Evolutionary conservation across 2,113 vertebrate species (phyloP).

Genomic region (Prolemur simus): DNA sequence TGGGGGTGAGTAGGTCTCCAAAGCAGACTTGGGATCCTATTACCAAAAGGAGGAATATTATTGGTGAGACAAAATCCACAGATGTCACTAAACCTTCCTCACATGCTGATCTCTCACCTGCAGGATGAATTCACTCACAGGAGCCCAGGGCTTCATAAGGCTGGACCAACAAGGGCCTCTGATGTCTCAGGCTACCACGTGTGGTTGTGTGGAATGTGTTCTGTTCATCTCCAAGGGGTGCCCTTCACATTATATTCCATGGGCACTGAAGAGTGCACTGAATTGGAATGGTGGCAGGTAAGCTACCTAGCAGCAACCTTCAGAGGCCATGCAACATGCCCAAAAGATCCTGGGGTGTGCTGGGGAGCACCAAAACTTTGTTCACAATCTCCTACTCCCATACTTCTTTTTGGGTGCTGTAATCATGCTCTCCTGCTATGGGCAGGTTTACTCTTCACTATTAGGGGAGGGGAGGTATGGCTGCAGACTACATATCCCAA

Average conservation of each 20-base stretch:
- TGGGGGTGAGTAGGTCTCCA: background rate
- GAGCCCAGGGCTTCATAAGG: background rate
- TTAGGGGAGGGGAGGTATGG: background rate
- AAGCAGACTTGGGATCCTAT: background rate
- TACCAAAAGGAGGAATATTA: background rate
- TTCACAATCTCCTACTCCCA: background rate
- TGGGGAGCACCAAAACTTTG: background rate
- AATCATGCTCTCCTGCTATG: background rate
- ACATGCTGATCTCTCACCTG: background rate
- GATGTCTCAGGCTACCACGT: background rate
- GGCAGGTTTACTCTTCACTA: background rate
- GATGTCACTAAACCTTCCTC: background rate
- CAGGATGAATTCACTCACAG: background rate
- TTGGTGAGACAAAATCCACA: background rate
- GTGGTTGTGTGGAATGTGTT: background rate
- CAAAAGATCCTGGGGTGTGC: background rate
- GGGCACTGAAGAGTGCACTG: background rate
- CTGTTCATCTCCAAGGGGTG: background rate
- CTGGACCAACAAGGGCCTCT: background rate
- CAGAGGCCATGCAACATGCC: background rate
- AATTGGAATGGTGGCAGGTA: background rate
- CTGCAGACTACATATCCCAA: background rate
- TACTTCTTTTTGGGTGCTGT: background rate
- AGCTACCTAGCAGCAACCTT: background rate
- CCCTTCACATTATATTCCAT: background rate